phyloP scores from a whole-genome alignment of 2,797 vertebrate genomes.

The Pygocentrus nattereri region DNA sequence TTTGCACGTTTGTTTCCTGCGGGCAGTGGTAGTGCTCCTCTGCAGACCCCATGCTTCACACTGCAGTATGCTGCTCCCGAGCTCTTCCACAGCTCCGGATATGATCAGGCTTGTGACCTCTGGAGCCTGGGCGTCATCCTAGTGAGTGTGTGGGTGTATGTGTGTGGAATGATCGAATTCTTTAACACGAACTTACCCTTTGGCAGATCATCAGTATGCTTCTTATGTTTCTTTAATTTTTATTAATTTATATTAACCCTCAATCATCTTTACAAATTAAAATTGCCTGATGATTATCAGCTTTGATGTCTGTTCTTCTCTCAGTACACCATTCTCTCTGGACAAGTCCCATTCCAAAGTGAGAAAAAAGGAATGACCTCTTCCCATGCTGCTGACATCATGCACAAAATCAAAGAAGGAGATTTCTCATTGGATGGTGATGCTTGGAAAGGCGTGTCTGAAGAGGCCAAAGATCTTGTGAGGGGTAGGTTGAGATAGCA shows the following conservation, averaged over 20 bases:
- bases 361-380: constrained; percentile 84
- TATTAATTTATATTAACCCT: neutral
- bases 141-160: constrained; percentile 72
- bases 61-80: constrained; percentile 93
- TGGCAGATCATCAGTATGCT: neutral
- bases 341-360: constrained; percentile 92
- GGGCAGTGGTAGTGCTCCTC: constrained; percentile 82
- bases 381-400: constrained; percentile 89
- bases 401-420: constrained; percentile 93
- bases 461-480: constrained; percentile 92
- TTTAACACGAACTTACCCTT: neutral
- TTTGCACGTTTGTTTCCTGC: constrained; percentile 89
- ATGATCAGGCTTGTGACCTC: constrained; percentile 93
- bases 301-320: constrained; percentile 5
- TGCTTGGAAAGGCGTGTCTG: constrained; percentile 90
- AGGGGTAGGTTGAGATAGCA: constrained; percentile 77
- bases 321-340: constrained; percentile 95
- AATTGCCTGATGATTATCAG: neutral
- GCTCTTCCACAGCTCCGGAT: constrained; percentile 88
- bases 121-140: constrained; percentile 95
- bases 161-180: neutral
- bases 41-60: constrained; percentile 94
- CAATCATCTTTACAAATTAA: neutral
- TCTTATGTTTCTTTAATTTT: neutral
- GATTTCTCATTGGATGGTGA: constrained; percentile 91